Evolutionary conservation across 2,797 vertebrate species (phyloP).

Genomic region (Notolepis coatsorum): DNA sequence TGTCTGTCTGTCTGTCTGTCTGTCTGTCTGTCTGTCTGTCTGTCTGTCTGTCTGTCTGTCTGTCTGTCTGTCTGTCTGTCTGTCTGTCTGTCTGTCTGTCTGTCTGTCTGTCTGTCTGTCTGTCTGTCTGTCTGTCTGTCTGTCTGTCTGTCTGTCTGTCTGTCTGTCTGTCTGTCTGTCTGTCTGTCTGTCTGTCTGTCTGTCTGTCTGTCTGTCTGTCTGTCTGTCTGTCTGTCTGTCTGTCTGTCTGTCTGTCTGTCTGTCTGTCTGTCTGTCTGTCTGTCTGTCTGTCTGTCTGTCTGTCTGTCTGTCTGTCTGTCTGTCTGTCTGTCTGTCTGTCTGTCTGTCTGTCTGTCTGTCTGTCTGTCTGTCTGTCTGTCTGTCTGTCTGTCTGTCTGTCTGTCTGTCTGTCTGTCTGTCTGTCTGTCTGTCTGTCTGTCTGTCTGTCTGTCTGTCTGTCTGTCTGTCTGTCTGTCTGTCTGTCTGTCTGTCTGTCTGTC

Average conservation of each 20-base stretch:
- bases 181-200: not conserved
- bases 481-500: not conserved
- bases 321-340: not conserved
- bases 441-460: not conserved
- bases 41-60: no score
- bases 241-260: not conserved
- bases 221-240: not conserved
- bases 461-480: not conserved
- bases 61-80: no score
- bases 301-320: not conserved
- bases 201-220: not conserved
- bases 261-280: no score
- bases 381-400: not conserved
- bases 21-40: no score
- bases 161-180: not conserved
- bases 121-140: not conserved
- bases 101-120: no score
- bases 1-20: no score
- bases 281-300: not conserved
- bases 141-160: not conserved
- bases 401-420: not conserved
- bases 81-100: not conserved
- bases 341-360: not conserved
- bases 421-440: not conserved
- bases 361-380: no score